Base-by-base conservation (phyloP, 2,888 invertebrate genomes). In the Andrena minutula region DNA sequence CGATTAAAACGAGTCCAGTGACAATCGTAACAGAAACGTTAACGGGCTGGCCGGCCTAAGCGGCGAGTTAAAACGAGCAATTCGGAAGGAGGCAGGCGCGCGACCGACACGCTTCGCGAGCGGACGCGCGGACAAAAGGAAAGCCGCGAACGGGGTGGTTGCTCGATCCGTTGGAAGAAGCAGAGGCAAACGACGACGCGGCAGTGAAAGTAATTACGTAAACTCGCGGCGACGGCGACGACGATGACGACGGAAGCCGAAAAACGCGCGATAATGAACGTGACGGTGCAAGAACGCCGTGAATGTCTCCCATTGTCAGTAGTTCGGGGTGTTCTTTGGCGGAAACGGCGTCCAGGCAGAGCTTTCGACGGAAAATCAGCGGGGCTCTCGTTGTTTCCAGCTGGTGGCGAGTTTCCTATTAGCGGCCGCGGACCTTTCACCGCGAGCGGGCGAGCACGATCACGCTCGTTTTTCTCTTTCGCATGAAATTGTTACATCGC, bases 201-300 rank as follows among this genome's bases (percentile, higher is more conserved):
- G 73, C 60, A 63, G 85, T 84, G 85, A 86, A 86, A 86, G 85
- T 84, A 86, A 86, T 86, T 86, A 86, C 82, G 73, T 84, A 86
- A 85, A 85, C 66, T 26, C 28, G 35, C 41, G 16, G 41, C 41
- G 58, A 8, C 26, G 56, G 16, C 20, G 26, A n/a, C 23, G 64
- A 53, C 63, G 47, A 56, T 51, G 73, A 79, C 75, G 81, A 84
- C 75, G 79, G 61, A 75, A 75, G 71, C 70, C 74, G 76, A 79
- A 63, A 86, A 82, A 71, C 76, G 30, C 74, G 47, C 61, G 30
- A 65, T 72, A 79, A 73, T 82, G 71, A 75, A 82, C 71, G 75
- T 82, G 74, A 74, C n/a, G 51, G 51, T 35, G 10, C 41, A n/a
- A 12, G 30, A 4, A 23, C 56, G 26, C 23, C 26, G 53, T 35